Evolutionary conservation across 2,888 invertebrate species (phyloP).

Genomic region (Temnothorax rugatulus): DNA sequence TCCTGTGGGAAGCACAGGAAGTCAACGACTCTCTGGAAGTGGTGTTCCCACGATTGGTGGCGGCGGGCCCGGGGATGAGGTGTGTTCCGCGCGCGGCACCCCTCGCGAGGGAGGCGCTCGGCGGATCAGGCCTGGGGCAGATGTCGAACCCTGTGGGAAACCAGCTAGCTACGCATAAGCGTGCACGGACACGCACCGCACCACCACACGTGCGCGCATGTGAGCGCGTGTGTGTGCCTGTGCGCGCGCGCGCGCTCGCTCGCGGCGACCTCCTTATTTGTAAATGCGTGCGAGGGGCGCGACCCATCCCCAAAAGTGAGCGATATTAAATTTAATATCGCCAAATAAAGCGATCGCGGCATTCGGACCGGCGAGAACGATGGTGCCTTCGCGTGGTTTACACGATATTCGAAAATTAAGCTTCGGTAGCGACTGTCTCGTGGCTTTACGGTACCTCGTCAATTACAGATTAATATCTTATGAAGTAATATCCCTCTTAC

Average conservation of each 20-base stretch:
- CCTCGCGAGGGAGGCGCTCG: constrained; percentile 72
- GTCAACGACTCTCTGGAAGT: constrained; percentile 86
- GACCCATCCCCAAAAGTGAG: constrained; percentile 42
- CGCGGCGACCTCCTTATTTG: constrained; percentile 55
- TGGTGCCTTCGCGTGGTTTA: not conserved
- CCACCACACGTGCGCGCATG: not conserved
- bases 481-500: not conserved
- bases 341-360: constrained; percentile 51
- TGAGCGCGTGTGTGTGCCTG: not conserved
- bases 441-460: not conserved
- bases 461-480: not conserved
- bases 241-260: not conserved
- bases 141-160: constrained; percentile 86
- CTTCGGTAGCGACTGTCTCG: too few relatives aligned
- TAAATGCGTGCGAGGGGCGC: constrained; percentile 46
- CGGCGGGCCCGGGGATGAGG: constrained; percentile 68
- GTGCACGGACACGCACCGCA: constrained; percentile 23
- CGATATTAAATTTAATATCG: constrained; percentile 73
- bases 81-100: constrained; percentile 69
- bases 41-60: constrained; percentile 85
- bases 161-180: constrained; percentile 67
- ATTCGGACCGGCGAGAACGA: not conserved
- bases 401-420: not conserved
- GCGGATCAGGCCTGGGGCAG: constrained; percentile 78
- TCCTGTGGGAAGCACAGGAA: constrained; percentile 86